A percentile compares a stretch with the other conserved stretches of the same genome.
Evolutionary conservation across 2,888 invertebrate species (phyloP).

Genomic region (Oeneis ivallda): DNA sequence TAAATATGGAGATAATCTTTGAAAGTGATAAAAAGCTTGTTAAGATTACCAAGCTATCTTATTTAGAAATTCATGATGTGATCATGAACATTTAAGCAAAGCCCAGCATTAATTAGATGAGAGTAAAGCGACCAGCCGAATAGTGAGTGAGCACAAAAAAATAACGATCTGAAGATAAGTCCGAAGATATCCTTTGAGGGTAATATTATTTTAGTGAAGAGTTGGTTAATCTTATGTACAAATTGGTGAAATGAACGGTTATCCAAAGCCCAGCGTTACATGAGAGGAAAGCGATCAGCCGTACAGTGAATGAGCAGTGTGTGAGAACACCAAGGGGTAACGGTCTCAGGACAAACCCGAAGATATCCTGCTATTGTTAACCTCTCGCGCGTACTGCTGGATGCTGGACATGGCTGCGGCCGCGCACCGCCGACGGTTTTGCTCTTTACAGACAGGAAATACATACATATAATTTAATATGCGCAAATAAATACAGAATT

Average conservation of each 20-base stretch:
- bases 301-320: background rate
- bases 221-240: slow-evolving; percentile 1
- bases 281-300: background rate
- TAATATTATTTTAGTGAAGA: background rate
- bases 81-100: background rate
- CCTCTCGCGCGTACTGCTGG: slow-evolving; percentile 84
- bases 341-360: slow-evolving; percentile 24
- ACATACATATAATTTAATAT: slow-evolving; percentile 5
- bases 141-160: slow-evolving; percentile 2
- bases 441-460: slow-evolving; percentile 60
- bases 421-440: slow-evolving; percentile 81
- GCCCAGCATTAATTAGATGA: background rate
- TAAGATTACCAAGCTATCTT: background rate
- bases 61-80: background rate
- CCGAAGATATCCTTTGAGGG: background rate
- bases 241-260: background rate
- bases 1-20: background rate
- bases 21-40: background rate
- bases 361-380: slow-evolving; percentile 50
- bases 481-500: background rate
- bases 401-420: slow-evolving; percentile 84
- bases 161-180: background rate
- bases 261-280: background rate
- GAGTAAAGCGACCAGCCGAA: background rate
- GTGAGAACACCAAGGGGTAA: slow-evolving; percentile 4